Conservation (phyloP, 2,113 vertebrate genomes). For the Gallinago paraguaiae region DNA sequence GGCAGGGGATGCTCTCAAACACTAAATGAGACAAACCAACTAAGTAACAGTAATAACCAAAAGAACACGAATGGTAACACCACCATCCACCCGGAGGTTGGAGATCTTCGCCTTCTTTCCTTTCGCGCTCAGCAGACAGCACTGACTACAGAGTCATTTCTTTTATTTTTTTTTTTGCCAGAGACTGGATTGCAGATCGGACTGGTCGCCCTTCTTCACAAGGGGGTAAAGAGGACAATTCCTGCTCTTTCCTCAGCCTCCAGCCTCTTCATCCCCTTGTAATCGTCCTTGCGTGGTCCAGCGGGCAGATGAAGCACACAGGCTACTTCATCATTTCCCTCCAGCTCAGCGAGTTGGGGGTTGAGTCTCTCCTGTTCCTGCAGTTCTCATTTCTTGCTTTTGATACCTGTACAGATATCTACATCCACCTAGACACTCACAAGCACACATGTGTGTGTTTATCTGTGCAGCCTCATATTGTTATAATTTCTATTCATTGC, state of each 20-base stretch:
- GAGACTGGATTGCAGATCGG: neutral
- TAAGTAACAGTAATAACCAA: neutral
- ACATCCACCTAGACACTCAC: rapidly evolving
- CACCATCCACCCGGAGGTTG: neutral
- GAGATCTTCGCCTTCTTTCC: neutral
- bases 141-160: neutral
- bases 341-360: neutral
- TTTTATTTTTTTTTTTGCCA: neutral
- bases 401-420: neutral
- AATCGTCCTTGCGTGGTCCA: neutral
- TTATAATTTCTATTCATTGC: neutral
- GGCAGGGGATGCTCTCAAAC: neutral
- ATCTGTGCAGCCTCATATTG: neutral
- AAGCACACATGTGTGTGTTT: neutral
- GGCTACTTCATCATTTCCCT: neutral
- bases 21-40: neutral
- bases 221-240: neutral
- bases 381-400: neutral
- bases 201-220: neutral
- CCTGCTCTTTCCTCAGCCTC: neutral
- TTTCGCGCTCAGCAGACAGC: neutral
- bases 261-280: neutral
- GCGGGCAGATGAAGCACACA: neutral
- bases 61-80: neutral
- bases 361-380: neutral